These are phyloP conservation scores for Argentina silus DNA, from an alignment of 2,797 vertebrate species.

Conservation along the genomic window DNA sequence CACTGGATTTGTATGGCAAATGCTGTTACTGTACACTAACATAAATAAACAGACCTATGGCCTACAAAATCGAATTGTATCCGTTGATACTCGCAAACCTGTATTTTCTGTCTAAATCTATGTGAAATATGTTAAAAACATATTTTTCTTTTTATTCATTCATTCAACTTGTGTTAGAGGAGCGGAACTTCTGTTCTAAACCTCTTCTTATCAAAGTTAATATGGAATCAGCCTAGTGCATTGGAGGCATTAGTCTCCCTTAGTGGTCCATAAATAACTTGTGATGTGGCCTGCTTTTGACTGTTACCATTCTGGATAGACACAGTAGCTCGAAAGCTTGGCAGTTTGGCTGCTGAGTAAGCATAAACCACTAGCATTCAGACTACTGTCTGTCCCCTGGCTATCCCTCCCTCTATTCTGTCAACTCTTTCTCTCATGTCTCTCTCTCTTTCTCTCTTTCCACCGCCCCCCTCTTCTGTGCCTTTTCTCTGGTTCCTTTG, in stretches of 20 bases:
- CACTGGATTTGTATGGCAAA: slow-evolving; percentile 4
- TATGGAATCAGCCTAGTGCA: slow-evolving; percentile 22
- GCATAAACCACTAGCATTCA: slow-evolving; percentile 41
- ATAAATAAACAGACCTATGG: slow-evolving; percentile 23
- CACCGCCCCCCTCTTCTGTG: slow-evolving; percentile 9
- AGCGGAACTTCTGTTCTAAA: not conserved
- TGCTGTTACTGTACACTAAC: not conserved
- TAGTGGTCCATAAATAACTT: slow-evolving; percentile 48
- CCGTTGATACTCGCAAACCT: not conserved
- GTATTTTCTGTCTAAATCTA: not conserved
- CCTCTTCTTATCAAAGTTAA: slow-evolving; percentile 9
- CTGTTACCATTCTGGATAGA: slow-evolving; percentile 18
- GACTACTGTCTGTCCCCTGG: slow-evolving; percentile 28
- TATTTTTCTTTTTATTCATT: not conserved
- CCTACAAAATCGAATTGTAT: not conserved
- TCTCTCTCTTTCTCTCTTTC: slow-evolving; percentile 13
- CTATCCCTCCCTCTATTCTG: slow-evolving; percentile 26
- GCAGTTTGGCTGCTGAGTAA: slow-evolving; percentile 50
- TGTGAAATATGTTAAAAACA: not conserved
- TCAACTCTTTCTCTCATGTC: slow-evolving; percentile 27
- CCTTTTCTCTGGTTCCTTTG: slow-evolving; percentile 56
- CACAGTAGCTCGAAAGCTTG: slow-evolving; percentile 31
- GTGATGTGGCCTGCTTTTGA: slow-evolving; percentile 32
- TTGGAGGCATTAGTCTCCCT: slow-evolving; percentile 39
- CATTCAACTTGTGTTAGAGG: not conserved